phyloP scores from a whole-genome alignment of 2,888 invertebrate genomes.

The Drosophila maculinotata region DNA sequence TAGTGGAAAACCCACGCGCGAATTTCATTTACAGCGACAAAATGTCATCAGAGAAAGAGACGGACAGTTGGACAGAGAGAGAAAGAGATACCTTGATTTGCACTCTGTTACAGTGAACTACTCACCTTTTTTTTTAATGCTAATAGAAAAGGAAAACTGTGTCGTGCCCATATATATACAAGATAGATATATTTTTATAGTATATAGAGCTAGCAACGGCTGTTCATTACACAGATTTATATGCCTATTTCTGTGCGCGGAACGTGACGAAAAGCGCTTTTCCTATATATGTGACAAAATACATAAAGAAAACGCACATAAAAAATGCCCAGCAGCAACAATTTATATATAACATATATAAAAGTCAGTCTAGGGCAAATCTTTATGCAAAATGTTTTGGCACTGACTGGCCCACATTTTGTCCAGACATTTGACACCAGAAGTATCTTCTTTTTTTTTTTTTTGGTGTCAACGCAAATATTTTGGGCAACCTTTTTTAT shows the following conservation, averaged over 20 bases:
- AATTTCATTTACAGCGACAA: too few relatives aligned
- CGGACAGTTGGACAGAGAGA: constrained; percentile 13
- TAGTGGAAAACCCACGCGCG: constrained; percentile 16
- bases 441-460: constrained; percentile 9
- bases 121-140: constrained; percentile 67
- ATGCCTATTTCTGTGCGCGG: constrained; percentile 75
- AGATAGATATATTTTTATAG: constrained; percentile 2
- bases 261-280: constrained; percentile 78
- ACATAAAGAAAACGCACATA: constrained; percentile 28
- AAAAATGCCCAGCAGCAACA: constrained; percentile 41
- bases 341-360: constrained; percentile 17
- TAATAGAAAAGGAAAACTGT: constrained; percentile 58
- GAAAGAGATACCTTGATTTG: constrained; percentile 54
- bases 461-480: constrained; percentile 52
- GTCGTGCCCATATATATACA: constrained; percentile 27
- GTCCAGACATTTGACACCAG: constrained; percentile 58
- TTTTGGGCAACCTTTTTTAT: constrained; percentile 71
- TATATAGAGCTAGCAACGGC: constrained; percentile 35
- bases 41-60: constrained; percentile 8
- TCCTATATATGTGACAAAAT: constrained; percentile 45
- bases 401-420: constrained; percentile 58
- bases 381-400: constrained; percentile 60
- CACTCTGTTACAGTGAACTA: constrained; percentile 66
- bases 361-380: constrained; percentile 42
- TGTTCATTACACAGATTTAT: constrained; percentile 73